A percentile compares a stretch with the other conserved stretches of the same genome.
These are phyloP conservation scores for Daboia siamensis DNA, from an alignment of 2,113 vertebrate genomes.

Conservation along the genomic window DNA sequence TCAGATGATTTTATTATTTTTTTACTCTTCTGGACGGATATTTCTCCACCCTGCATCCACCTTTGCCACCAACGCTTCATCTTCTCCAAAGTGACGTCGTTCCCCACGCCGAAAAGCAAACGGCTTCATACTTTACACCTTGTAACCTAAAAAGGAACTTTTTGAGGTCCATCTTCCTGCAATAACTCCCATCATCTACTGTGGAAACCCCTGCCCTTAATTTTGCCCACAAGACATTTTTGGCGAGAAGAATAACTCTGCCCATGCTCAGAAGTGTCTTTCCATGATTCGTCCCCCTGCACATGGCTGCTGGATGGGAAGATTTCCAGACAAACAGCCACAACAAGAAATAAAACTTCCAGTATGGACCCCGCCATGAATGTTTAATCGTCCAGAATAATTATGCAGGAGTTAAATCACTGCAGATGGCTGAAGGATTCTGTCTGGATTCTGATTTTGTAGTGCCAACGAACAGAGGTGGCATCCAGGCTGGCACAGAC, in stretches of 20 bases:
- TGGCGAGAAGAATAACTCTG: neutral
- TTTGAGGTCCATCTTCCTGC: neutral
- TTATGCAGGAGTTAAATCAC: neutral
- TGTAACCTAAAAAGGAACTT: neutral
- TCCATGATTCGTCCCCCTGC: neutral
- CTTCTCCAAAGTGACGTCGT: neutral
- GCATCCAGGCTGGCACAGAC: neutral
- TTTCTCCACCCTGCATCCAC: neutral
- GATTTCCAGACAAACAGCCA: neutral
- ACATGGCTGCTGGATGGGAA: fast-evolving
- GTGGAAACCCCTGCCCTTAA: neutral
- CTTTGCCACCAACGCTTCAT: neutral
- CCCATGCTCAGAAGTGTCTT: neutral
- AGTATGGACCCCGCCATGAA: too few relatives aligned
- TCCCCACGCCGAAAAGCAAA: neutral
- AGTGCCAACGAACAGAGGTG: fast-evolving
- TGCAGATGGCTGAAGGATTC: neutral
- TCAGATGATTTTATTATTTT: neutral
- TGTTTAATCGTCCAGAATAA: fast-evolving
- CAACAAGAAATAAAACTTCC: neutral
- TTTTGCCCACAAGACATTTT: neutral
- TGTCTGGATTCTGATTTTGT: neutral
- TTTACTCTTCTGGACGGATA: neutral
- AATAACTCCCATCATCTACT: neutral
- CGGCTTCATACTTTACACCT: neutral